Base-by-base conservation (phyloP, 2,888 invertebrate genomes). In the Penaeus monodon region DNA sequence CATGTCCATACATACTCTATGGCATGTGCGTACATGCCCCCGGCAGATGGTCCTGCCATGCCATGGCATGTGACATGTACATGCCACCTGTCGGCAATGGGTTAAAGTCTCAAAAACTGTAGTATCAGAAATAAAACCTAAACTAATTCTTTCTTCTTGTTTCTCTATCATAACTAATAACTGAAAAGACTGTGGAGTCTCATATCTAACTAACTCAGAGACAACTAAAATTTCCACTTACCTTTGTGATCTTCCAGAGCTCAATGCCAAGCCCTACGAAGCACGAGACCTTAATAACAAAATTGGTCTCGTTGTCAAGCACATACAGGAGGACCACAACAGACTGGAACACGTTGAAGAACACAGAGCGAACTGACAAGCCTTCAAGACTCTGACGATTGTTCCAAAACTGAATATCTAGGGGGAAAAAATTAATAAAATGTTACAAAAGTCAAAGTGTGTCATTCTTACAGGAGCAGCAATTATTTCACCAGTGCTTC, bases 401-500 rank as follows among this genome's bases (percentile, higher is more conserved):
- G 91, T 98, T 98, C 99, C 99, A 99, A 92, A 99, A 99, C 93
- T 99, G 99, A 91, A 99, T 99, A 92, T 99, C 95, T 95, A 92
- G 38, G 91, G 92, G 89, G 87, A 88, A 90, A 38, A 82, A 65
- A 57, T 70, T 44, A 38, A 10, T 66, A 1, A 29, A 57, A 27
- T 57, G 27, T 64, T 24, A 20, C 27, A n/a, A 27, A 27, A 29
- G 12, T 63, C 88, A 86, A 81, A 49, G 77, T 81, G 85, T 84
- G 17, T 80, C n/a, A 29, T 22, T 57, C 17, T 57, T 12, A 57
- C 14, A 57, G 14, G 14, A 17, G 10, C 1, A 57, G 3, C 17
- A 57, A 14, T 57, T 20, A 17, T 57, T 20, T 57, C 17, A 17
- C 10, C 57, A 57, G 17, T 57, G 2, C 17, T 20, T 57, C 1